Percentiles rank a stretch among this genome's conserved stretches.
These are phyloP conservation scores for Gadopsis marmoratus DNA, from an alignment of 2,797 vertebrate species.

Conservation along the genomic window DNA sequence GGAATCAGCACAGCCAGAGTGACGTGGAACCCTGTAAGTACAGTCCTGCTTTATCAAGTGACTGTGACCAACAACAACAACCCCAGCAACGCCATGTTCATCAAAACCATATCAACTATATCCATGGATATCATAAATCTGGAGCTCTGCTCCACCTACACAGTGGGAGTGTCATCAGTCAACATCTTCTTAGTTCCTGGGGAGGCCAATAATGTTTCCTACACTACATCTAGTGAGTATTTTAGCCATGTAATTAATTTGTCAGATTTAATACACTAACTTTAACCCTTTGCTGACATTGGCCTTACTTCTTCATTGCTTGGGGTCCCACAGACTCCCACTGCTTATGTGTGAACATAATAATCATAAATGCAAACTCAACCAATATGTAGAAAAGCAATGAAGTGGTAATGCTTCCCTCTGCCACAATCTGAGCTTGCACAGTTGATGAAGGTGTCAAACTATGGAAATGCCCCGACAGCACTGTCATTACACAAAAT, in stretches of 20 bases:
- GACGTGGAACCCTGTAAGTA: constrained; percentile 72
- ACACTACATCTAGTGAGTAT: constrained; percentile 83
- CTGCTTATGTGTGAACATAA: neutral
- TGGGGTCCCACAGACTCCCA: neutral
- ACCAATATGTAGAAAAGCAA: neutral
- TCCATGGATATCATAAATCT: constrained; percentile 72
- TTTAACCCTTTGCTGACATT: neutral
- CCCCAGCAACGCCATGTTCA: constrained; percentile 13
- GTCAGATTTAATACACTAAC: neutral
- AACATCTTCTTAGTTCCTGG: constrained; percentile 82
- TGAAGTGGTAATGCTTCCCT: neutral
- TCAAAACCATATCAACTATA: constrained; percentile 56
- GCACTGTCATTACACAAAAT: neutral
- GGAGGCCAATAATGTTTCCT: constrained; percentile 67
- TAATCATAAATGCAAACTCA: neutral
- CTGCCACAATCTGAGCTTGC: neutral
- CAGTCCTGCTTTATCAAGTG: constrained; percentile 84
- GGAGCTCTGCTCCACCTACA: constrained; percentile 84
- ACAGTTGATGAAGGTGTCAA: neutral
- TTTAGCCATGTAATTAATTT: neutral
- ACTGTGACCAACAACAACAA: constrained; percentile 63
- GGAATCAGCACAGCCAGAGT: constrained; percentile 67
- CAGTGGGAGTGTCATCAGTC: constrained; percentile 82
- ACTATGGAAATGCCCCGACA: neutral
- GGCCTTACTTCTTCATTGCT: neutral